Base-by-base conservation (phyloP, 2,797 vertebrate species). In the Odontamblyopus lacepedii region DNA sequence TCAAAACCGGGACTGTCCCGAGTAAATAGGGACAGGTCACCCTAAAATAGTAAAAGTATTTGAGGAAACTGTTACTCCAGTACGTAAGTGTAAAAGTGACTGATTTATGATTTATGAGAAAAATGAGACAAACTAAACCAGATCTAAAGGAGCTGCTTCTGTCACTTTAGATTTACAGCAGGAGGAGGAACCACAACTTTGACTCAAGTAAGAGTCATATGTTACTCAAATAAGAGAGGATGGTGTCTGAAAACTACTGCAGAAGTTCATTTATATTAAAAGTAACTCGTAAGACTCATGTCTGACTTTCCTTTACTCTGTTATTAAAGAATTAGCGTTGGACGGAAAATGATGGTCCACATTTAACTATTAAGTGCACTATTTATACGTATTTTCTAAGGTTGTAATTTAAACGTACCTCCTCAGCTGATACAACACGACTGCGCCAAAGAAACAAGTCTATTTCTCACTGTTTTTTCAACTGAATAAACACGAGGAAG, bases 281-380 rank as follows among this genome's bases (percentile, higher is more conserved):
- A 59, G 57, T 16, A 13, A 7, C 29, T 30, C 6, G 1, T 5
- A 60, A 6, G 29, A 60, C 27, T 6, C 57, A 29, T 71, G 55
- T 73, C 76, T 78, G 51, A 72, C 48, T 77, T 65, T 76, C 16
- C 53, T 15, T 16, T 48, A 64, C 59, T 73, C 50, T 68, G 50
- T 71, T 80, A 77, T 81, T 85, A 83, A 75, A 78, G 77, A 80
- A 70, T 70, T 13, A 50, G 35, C 63, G 35, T 73, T 72, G n/a
- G 60, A 27, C 13, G 19, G 56, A 30, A 56, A 62, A 70, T 69
- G 70, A 65, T 1, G 5, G 19, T 56, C 48, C 60, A 57, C 35
- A 9, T 76, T 48, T 62, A 79, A 79, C 83, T 73, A 84, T 82
- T 87, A 80, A 80, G 78, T 82, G 29, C 67, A 53, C 51, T 32